Conservation (phyloP, 2,797 vertebrate genomes). For the Gadopsis marmoratus region DNA sequence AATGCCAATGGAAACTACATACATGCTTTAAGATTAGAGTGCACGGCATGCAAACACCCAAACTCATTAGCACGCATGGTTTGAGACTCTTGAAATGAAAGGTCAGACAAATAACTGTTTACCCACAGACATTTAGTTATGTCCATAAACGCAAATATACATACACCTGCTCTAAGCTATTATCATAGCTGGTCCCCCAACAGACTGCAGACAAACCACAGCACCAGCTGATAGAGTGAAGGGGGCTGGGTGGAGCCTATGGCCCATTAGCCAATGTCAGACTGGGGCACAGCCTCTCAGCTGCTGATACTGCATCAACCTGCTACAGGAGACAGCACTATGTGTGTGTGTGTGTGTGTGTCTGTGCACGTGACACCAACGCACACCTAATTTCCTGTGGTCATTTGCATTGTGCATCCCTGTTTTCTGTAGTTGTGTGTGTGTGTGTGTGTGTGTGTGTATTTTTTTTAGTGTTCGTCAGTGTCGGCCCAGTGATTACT, state of each 20-base stretch:
- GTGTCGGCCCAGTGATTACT: conserved; percentile 78
- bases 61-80: conserved; percentile 26
- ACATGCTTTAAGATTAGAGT: conserved; percentile 47
- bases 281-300: conserved; percentile 67
- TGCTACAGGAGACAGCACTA: conserved; percentile 49
- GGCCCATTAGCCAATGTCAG: conserved; percentile 84
- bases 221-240: conserved; percentile 64
- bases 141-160: conserved; percentile 12
- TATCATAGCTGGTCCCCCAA: conserved; percentile 35
- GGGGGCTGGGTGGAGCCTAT: conserved; percentile 64
- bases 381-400: conserved; percentile 64
- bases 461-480: conserved; percentile 17
- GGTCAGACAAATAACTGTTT: conserved; percentile 43
- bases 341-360: conserved; percentile 14
- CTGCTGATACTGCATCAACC: conserved; percentile 73
- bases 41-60: not conserved
- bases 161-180: conserved; percentile 46
- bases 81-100: conserved; percentile 44
- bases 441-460: conserved; percentile 23
- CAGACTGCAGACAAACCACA: conserved; percentile 58
- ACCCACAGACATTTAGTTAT: conserved; percentile 28
- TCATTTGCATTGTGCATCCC: conserved; percentile 63
- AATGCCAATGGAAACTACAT: conserved; percentile 54
- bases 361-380: conserved; percentile 39
- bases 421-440: conserved; percentile 36